Conservation (phyloP, 2,797 vertebrate genomes). For the Pipistrellus nathusii region DNA sequence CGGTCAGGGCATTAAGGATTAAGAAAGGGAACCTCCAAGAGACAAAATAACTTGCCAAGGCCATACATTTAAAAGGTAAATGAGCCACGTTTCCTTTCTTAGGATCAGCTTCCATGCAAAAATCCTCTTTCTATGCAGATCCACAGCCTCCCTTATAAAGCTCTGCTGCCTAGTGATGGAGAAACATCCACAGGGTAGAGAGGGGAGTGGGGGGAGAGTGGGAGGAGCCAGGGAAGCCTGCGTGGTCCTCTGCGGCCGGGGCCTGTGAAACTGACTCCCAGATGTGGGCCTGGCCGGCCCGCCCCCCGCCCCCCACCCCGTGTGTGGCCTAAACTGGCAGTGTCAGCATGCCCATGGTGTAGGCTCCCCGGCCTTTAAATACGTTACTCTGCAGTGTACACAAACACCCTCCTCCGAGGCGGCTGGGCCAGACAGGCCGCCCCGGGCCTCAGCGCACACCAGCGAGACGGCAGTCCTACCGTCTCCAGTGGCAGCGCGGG, state of each 20-base stretch:
- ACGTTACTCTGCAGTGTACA: background rate
- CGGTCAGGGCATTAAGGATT: background rate
- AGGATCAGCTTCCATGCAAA: background rate
- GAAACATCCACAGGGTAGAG: too few species aligned
- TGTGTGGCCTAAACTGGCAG: background rate
- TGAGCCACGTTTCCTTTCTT: background rate
- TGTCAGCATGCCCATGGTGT: fast-evolving
- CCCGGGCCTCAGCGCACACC: constrained; percentile 45
- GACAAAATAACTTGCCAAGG: background rate
- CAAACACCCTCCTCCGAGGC: background rate
- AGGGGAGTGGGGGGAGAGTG: background rate
- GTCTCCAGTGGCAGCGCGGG: constrained; percentile 74
- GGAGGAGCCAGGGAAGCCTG: background rate
- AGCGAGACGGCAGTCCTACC: constrained; percentile 22
- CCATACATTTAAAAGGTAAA: background rate
- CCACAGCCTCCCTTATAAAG: background rate
- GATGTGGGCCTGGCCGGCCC: fast-evolving
- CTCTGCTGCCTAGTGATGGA: background rate
- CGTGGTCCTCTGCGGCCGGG: background rate
- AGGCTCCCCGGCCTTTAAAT: background rate
- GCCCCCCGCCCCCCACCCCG: background rate
- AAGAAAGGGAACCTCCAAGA: background rate
- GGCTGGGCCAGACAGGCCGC: background rate
- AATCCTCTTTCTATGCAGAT: background rate
- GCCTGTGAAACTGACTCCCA: constrained; percentile 35